A percentile compares a stretch with the other conserved stretches of the same genome.
Conservation (phyloP, 37 sponge, comb jelly and placozoan species). For the Bolinopsis microptera region DNA sequence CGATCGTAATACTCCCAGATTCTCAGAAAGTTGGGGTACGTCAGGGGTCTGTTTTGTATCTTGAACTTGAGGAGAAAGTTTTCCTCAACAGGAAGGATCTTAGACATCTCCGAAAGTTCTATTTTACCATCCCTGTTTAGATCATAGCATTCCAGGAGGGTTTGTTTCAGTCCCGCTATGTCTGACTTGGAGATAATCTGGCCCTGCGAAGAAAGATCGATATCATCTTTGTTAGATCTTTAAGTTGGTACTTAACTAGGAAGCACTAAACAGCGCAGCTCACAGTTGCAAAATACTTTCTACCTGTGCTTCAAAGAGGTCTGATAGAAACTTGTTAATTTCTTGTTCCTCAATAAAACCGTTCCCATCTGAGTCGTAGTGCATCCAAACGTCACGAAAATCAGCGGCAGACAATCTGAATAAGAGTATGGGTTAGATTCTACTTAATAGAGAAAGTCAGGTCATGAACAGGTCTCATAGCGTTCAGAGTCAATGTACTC, state of each 20-base stretch:
- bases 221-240: not conserved
- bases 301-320: slow-evolving; percentile 39
- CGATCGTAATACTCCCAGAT: slow-evolving; percentile 50
- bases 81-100: slow-evolving; percentile 23
- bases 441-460: too few species aligned
- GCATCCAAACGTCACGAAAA: not conserved
- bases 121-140: not conserved
- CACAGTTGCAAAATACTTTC: not conserved
- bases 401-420: slow-evolving; percentile 24
- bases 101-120: not conserved
- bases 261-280: too few species aligned
- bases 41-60: not conserved
- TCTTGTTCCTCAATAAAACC: slow-evolving; percentile 26
- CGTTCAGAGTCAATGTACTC: too few species aligned
- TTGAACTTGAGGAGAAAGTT: slow-evolving; percentile 32
- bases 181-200: slow-evolving; percentile 19
- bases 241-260: too few species aligned
- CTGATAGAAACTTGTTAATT: not conserved
- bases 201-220: not conserved
- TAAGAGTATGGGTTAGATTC: not conserved
- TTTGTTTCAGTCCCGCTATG: slow-evolving; percentile 20
- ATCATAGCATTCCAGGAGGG: slow-evolving; percentile 27
- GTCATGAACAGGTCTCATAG: too few species aligned
- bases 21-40: slow-evolving; percentile 14
- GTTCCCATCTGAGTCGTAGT: slow-evolving; percentile 8